Conservation (phyloP, 2,888 invertebrate species). For the Hipparchia semele region DNA sequence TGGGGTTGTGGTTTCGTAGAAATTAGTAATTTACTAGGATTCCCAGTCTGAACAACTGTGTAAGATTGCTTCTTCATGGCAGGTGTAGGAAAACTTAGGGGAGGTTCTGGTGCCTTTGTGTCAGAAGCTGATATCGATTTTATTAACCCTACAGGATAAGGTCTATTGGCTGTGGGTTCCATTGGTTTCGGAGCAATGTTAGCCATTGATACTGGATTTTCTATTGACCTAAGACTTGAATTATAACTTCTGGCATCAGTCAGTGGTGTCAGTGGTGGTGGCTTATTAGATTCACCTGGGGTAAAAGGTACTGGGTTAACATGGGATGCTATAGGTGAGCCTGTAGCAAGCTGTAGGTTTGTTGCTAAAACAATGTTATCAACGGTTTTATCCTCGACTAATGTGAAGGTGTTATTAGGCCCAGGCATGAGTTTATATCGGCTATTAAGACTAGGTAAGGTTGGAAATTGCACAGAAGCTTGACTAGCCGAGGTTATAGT, state of each 20-base stretch:
- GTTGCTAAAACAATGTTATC: slow-evolving; percentile 32
- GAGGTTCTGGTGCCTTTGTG: slow-evolving; percentile 45
- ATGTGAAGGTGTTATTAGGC: slow-evolving; percentile 69
- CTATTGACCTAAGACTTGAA: slow-evolving; percentile 9
- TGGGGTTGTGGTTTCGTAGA: slow-evolving; percentile 64
- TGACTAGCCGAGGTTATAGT: slow-evolving; percentile 27
- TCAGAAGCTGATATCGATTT: slow-evolving; percentile 55
- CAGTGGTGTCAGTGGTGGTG: no score
- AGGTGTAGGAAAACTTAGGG: slow-evolving; percentile 60
- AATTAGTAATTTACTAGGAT: slow-evolving; percentile 74
- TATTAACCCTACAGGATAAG: slow-evolving; percentile 75
- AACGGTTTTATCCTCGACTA: slow-evolving; percentile 60
- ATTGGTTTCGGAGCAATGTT: slow-evolving; percentile 31
- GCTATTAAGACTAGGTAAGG: slow-evolving; percentile 59
- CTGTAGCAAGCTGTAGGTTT: background rate
- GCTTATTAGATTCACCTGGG: slow-evolving; percentile 11
- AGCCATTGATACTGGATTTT: background rate
- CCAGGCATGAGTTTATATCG: slow-evolving; percentile 71
- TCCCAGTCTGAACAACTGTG: slow-evolving; percentile 71
- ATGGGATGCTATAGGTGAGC: background rate
- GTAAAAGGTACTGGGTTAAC: slow-evolving; percentile 3
- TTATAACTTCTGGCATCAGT: slow-evolving; percentile 3
- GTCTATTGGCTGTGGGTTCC: slow-evolving; percentile 42
- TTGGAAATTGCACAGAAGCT: slow-evolving; percentile 54
- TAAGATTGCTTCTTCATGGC: slow-evolving; percentile 76